phyloP scores from a whole-genome alignment of 2,113 vertebrate species.

The Nannospalax galili region DNA sequence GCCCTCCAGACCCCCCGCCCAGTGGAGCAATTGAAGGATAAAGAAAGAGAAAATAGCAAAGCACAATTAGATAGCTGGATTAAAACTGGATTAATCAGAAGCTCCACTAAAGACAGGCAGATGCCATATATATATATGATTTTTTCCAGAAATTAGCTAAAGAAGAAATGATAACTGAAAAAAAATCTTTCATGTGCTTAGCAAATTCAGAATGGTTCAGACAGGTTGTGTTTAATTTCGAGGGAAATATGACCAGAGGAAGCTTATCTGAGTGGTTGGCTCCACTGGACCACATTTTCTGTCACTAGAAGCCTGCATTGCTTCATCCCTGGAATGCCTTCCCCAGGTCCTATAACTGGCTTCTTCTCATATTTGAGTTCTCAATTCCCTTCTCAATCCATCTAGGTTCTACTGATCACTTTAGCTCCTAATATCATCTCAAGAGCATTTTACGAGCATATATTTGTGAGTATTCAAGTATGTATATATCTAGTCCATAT shows the following conservation, averaged over 20 bases:
- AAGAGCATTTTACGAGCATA: not conserved
- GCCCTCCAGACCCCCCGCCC: constrained; percentile 85
- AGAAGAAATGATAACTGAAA: constrained; percentile 52
- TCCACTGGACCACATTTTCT: not conserved
- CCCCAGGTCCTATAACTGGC: not conserved
- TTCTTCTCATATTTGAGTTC: not conserved
- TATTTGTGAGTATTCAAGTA: not conserved
- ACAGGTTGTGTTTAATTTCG: constrained; percentile 27
- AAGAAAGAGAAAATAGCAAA: constrained; percentile 85
- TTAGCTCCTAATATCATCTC: not conserved
- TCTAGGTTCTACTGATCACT: not conserved
- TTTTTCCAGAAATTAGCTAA: constrained; percentile 22
- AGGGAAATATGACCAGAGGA: constrained; percentile 5
- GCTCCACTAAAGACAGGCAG: constrained; percentile 79
- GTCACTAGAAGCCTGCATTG: not conserved
- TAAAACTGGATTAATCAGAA: constrained; percentile 85
- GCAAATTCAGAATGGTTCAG: constrained; percentile 46
- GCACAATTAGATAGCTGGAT: constrained; percentile 83
- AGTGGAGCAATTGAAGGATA: constrained; percentile 86
- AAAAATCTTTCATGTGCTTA: constrained; percentile 67
- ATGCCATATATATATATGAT: not conserved
- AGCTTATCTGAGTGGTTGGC: not conserved
- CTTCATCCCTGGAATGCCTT: not conserved
- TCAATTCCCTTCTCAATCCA: not conserved
- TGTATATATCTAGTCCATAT: too few species aligned